A percentile compares a stretch with the other conserved stretches of the same genome.
Conservation (phyloP, 2,888 invertebrate species). For the Chymomyza amoena region DNA sequence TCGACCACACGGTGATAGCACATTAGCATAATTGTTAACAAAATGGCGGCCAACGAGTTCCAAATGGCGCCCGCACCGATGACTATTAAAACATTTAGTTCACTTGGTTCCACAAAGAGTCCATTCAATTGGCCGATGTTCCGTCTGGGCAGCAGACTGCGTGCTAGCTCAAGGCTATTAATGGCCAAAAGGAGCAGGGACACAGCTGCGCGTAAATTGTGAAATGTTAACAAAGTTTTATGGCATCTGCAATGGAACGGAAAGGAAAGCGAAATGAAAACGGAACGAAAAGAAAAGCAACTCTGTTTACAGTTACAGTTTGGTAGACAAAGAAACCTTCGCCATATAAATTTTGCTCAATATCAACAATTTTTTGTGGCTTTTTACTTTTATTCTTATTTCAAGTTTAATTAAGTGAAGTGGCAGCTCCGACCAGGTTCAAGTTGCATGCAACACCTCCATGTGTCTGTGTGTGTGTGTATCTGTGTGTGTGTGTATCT, state of each 20-base stretch:
- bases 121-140: slow-evolving; percentile 37
- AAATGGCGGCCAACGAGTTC: slow-evolving; percentile 71
- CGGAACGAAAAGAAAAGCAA: slow-evolving; percentile 23
- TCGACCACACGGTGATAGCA: slow-evolving; percentile 76
- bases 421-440: slow-evolving; percentile 21
- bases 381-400: background rate
- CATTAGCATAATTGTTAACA: slow-evolving; percentile 74
- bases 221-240: slow-evolving; percentile 76
- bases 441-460: background rate
- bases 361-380: slow-evolving; percentile 49
- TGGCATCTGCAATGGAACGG: slow-evolving; percentile 63
- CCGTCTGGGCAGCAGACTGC: slow-evolving; percentile 67
- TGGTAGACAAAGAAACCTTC: background rate
- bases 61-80: slow-evolving; percentile 64
- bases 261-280: slow-evolving; percentile 21
- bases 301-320: background rate
- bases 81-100: slow-evolving; percentile 59
- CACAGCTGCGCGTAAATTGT: slow-evolving; percentile 76
- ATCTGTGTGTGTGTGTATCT: slow-evolving; percentile 2
- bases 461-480: background rate
- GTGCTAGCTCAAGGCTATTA: slow-evolving; percentile 75
- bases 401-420: slow-evolving; percentile 57
- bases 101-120: slow-evolving; percentile 48
- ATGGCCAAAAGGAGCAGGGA: slow-evolving; percentile 72
- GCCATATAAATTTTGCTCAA: slow-evolving; percentile 29